Evolutionary conservation across 2,888 invertebrate species (phyloP).

Genomic region (Melolontha melolontha): DNA sequence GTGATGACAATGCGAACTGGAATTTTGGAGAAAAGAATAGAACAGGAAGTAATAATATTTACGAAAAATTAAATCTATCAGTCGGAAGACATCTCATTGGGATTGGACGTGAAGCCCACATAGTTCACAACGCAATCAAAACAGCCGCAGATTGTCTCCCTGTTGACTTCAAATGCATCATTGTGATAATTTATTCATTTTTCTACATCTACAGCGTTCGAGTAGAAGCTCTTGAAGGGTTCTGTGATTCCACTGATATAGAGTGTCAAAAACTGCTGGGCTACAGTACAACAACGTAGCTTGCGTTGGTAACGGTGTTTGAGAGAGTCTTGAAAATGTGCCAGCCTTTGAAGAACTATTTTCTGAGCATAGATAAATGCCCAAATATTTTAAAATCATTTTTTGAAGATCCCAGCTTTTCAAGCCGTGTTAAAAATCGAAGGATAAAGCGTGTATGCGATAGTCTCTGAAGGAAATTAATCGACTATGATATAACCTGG

Average conservation of each 20-base stretch:
- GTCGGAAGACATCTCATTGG: conserved; percentile 49
- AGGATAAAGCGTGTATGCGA: too few relatives aligned
- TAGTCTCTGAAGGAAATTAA: too few relatives aligned
- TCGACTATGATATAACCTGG: conserved; percentile 35
- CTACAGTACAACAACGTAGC: conserved; percentile 37
- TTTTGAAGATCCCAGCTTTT: conserved; percentile 29
- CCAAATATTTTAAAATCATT: conserved; percentile 34
- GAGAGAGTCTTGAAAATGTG: conserved; percentile 21
- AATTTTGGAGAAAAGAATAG: conserved; percentile 53
- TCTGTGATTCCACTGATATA: conserved; percentile 52
- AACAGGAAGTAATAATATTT: conserved; percentile 53
- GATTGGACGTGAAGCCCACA: conserved; percentile 21
- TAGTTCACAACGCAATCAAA: too few relatives aligned
- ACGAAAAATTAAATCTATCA: conserved; percentile 49
- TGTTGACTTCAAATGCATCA: too few relatives aligned
- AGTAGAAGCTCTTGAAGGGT: conserved; percentile 52
- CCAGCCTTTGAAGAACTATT: conserved; percentile 4
- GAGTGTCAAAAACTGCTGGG: conserved; percentile 43
- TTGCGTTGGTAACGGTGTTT: conserved; percentile 32
- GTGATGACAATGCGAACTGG: conserved; percentile 50
- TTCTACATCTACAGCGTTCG: conserved; percentile 19
- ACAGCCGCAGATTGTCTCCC: too few relatives aligned
- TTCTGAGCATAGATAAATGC: conserved; percentile 34
- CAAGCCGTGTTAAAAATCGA: too few relatives aligned
- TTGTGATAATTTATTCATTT: too few relatives aligned